Evolutionary conservation across 2,797 vertebrate genomes (phyloP).

Genomic region (Onychomys torridus): DNA sequence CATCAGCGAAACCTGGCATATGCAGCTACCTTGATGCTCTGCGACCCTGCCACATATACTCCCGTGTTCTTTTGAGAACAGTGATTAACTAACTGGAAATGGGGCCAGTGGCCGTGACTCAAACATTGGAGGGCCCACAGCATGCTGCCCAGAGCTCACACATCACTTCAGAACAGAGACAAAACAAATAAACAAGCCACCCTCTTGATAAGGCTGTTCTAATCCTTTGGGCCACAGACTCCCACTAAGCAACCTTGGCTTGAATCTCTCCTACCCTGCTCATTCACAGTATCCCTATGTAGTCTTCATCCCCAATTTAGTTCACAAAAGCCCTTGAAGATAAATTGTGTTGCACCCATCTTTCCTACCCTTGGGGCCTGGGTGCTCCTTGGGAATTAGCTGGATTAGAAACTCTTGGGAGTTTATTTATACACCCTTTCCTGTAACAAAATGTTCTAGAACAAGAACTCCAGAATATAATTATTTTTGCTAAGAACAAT

Average conservation of each 20-base stretch:
- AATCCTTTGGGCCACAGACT: not conserved
- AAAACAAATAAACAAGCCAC: not conserved
- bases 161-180: not conserved
- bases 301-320: not conserved
- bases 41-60: not conserved
- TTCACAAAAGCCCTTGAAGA: not conserved
- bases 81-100: not conserved
- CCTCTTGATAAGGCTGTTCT: not conserved
- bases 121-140: not conserved
- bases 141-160: not conserved
- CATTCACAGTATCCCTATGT: not conserved
- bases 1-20: not conserved
- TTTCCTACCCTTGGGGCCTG: not conserved
- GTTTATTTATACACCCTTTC: conserved; percentile 77
- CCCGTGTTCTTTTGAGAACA: conserved; percentile 58
- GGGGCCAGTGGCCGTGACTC: not conserved
- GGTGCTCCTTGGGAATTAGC: not conserved
- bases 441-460: conserved; percentile 77
- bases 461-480: conserved; percentile 73
- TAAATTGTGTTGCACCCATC: not conserved
- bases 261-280: not conserved
- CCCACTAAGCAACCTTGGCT: not conserved
- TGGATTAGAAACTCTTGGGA: conserved; percentile 47
- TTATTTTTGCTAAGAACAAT: conserved; percentile 78
- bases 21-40: not conserved